A percentile compares a stretch with the other conserved stretches of the same genome.
Evolutionary conservation across 1,140 invertebrate genomes (phyloP).

Genomic region (Brachionus rotundiformis): DNA sequence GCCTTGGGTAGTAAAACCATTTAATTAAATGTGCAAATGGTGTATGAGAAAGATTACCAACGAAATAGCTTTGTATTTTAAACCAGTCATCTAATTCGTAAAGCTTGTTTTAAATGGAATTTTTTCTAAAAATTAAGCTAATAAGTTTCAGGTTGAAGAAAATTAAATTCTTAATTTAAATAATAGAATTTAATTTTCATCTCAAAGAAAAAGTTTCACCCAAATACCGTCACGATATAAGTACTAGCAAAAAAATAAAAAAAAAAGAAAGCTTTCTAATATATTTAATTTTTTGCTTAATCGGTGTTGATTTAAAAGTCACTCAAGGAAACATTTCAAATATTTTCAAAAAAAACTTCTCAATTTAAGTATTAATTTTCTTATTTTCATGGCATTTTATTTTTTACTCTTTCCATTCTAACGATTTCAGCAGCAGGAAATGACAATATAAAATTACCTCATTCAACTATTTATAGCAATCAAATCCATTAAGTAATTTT

Average conservation of each 20-base stretch:
- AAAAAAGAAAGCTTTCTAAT: background rate
- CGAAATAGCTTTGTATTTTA: background rate
- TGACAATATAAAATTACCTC: background rate
- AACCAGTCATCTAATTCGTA: too few relatives aligned
- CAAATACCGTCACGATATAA: background rate
- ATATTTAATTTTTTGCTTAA: background rate
- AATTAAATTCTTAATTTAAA: background rate
- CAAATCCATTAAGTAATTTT: background rate
- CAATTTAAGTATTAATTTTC: background rate
- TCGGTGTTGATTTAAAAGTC: background rate
- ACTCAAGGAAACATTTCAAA: background rate
- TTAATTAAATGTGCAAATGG: constrained; percentile 25
- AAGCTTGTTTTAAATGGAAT: too few relatives aligned
- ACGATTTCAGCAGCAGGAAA: background rate
- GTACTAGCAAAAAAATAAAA: background rate
- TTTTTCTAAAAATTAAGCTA: background rate
- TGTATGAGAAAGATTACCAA: constrained; percentile 10
- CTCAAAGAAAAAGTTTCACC: background rate
- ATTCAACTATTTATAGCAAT: background rate
- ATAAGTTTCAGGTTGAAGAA: background rate
- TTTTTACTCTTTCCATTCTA: background rate
- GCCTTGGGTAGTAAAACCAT: background rate
- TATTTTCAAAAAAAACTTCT: background rate
- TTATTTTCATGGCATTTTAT: background rate
- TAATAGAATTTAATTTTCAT: background rate